Percentiles rank a stretch among this genome's conserved stretches.
Conservation (phyloP, 2,797 vertebrate species). For the Morus bassanus region DNA sequence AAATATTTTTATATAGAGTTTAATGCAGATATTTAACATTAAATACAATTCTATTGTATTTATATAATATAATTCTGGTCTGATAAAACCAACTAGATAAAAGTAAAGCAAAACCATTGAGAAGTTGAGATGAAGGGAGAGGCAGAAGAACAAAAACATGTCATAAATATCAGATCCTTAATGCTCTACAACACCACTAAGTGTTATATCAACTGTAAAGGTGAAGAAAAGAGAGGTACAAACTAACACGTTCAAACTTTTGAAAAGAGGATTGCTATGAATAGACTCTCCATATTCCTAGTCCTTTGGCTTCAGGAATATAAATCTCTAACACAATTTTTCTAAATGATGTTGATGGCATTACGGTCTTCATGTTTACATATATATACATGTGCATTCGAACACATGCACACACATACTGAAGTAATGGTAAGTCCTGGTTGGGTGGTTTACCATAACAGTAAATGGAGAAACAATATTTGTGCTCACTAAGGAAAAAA, state of each 20-base stretch:
- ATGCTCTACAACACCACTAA: neutral
- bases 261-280: neutral
- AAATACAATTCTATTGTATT: neutral
- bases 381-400: rapidly evolving
- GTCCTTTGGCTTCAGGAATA: neutral
- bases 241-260: neutral
- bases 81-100: neutral
- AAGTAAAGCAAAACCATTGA: neutral
- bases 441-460: neutral
- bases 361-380: rapidly evolving
- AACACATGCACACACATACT: neutral
- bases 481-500: neutral
- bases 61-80: neutral
- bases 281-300: neutral
- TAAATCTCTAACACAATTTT: neutral
- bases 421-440: neutral
- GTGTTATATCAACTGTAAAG: neutral
- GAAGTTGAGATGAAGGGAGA: neutral
- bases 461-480: neutral
- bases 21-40: neutral
- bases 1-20: neutral
- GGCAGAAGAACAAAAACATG: neutral
- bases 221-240: neutral
- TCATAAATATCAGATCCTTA: neutral
- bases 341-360: neutral